Base-by-base conservation (phyloP, 2,888 invertebrate genomes). In the Lithophane socia region DNA sequence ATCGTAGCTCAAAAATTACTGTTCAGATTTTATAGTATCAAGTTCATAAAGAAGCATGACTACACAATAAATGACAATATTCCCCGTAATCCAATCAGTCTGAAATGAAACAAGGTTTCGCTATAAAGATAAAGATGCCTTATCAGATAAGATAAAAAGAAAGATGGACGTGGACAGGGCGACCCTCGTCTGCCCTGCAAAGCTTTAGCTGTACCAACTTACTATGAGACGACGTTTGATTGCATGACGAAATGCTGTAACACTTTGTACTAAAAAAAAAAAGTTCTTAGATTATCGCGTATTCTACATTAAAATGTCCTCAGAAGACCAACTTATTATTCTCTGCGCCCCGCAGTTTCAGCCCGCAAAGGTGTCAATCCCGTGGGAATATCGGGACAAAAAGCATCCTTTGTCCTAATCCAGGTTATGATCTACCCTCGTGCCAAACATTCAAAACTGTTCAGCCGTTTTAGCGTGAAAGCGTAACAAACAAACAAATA, bases 121-220 rank as follows among this genome's bases (percentile, higher is more conserved):
- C 79, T 67, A 75, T 77, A 81, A 86, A 79, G 69, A 77, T 79
- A 82, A 86, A 79, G 80, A 71, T 71, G 37, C 68, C 72, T 87
- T 87, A 87, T 85, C 85, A 81, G 75, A 72, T 76, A 84, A 80
- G 84, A 81, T 85, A 85, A 84, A 84, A 84, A 82, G 77, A 63
- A 75, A 73, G 79, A 87, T 82, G 84, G 68, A 82, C 80, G 87
- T 80, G 75, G 85, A 83, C 87, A 86, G 71, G 71, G 56, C 69
- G 70, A 88, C 88, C 87, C 87, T 88, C 73, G 83, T 87, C 88
- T 68, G 68, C 21, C 54, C 37, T 54, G 63, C 44, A 72, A 76
- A 74, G 77, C 74, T 85, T 24, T 75, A 67, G 54, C 61, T 79
- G 68, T 73, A 67, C 73, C 65, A 66, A 54, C 65, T 72, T 60